Conservation (phyloP, 2,888 invertebrate species). For the Tipula confusa region DNA sequence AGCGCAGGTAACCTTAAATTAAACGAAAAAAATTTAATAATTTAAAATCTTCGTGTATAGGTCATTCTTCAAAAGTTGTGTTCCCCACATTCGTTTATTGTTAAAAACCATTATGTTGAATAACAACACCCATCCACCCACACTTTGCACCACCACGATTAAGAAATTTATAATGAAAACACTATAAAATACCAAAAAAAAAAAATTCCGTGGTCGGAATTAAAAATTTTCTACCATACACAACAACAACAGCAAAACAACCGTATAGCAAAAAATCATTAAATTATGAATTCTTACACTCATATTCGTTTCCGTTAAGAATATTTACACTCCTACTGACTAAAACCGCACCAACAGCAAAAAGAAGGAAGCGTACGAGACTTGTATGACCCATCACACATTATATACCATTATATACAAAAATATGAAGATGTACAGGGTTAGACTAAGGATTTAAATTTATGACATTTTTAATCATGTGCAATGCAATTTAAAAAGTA, state of each 20-base stretch:
- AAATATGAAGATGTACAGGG: neutral
- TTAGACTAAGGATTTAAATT: too few relatives aligned
- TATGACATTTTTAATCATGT: too few relatives aligned
- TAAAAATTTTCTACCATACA: neutral
- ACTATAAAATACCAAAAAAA: neutral
- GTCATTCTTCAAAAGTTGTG: neutral
- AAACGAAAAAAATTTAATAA: neutral
- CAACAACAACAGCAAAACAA: neutral
- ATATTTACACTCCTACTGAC: neutral
- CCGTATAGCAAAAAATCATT: too few relatives aligned
- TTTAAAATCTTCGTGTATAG: neutral
- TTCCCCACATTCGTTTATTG: neutral
- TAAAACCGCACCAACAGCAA: neutral
- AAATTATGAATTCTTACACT: neutral
- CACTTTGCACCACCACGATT: neutral
- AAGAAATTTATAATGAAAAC: neutral
- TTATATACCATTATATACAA: neutral
- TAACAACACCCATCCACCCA: neutral
- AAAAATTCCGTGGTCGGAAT: neutral
- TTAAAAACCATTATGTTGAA: neutral
- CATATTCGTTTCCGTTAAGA: neutral
- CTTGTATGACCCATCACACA: neutral
- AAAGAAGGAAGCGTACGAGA: neutral
- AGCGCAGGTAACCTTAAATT: neutral
- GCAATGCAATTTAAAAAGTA: neutral